These are phyloP conservation scores for Micoletzkya japonica DNA, from an alignment of 2,888 invertebrate genomes.

Conservation along the genomic window DNA sequence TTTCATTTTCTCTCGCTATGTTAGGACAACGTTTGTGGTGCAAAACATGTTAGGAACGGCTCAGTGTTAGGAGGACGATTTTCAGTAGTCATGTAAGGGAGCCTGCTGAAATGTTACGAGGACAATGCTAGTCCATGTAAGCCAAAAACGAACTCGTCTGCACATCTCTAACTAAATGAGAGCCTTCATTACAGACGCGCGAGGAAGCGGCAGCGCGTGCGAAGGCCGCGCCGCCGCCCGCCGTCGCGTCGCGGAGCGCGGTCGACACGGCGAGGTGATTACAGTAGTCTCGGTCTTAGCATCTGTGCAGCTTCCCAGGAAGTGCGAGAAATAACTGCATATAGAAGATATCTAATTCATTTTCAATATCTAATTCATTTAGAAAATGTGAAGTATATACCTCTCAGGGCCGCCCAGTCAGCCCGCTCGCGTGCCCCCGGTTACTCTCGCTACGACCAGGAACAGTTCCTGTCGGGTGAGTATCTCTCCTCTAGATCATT, in stretches of 20 bases:
- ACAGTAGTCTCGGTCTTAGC: not conserved
- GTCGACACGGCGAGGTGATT: slow-evolving; percentile 11
- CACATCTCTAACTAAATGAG: not conserved
- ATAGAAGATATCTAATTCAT: not conserved
- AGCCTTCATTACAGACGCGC: slow-evolving; percentile 28
- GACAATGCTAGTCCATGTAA: too few relatives aligned
- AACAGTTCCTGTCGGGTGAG: slow-evolving; percentile 75
- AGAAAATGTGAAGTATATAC: not conserved
- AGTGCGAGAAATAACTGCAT: too few relatives aligned
- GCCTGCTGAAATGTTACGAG: too few relatives aligned
- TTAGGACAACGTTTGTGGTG: too few relatives aligned
- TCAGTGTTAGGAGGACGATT: too few relatives aligned
- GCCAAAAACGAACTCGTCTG: too few relatives aligned
- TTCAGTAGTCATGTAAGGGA: too few relatives aligned
- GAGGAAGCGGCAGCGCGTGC: slow-evolving; percentile 31
- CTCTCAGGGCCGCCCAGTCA: slow-evolving; percentile 13
- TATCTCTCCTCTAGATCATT: not conserved
- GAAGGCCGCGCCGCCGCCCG: slow-evolving; percentile 13
- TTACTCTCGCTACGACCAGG: slow-evolving; percentile 85
- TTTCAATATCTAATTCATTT: not conserved
- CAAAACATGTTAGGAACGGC: too few relatives aligned
- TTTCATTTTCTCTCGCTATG: too few relatives aligned
- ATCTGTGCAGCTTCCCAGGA: too few relatives aligned
- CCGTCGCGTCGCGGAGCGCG: slow-evolving; percentile 10
- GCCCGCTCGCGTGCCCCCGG: not conserved